phyloP scores from a whole-genome alignment of 1,140 invertebrate species.

The Phortica variegata region DNA sequence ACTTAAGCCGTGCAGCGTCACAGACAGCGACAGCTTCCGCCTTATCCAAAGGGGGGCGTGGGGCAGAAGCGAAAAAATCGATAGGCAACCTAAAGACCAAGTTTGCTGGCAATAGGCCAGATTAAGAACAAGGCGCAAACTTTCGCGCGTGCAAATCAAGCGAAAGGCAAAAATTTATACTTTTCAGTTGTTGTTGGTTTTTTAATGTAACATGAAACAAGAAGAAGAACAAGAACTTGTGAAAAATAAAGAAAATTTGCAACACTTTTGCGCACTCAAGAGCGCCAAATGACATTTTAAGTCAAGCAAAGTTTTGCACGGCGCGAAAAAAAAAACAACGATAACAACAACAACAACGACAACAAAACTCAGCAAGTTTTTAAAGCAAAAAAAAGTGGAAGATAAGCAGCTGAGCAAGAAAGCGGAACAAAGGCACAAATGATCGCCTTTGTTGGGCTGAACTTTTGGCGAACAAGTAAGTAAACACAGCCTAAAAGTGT shows the following conservation, averaged over 20 bases:
- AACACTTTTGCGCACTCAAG: not conserved
- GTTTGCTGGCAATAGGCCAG: constrained; percentile 39
- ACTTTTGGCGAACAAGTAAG: no score
- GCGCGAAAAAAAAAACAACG: constrained; percentile 9
- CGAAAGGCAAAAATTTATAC: constrained; percentile 13
- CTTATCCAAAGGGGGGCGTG: no score
- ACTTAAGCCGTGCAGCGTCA: constrained; percentile 29
- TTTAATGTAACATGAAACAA: not conserved
- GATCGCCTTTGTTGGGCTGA: no score
- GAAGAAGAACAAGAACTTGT: not conserved
- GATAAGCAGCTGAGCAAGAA: no score
- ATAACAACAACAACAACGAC: not conserved
- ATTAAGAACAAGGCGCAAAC: not conserved
- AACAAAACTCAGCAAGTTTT: not conserved
- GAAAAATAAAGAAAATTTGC: constrained; percentile 21
- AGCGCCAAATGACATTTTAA: not conserved
- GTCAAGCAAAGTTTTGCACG: not conserved
- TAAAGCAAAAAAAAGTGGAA: no score
- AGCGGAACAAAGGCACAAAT: no score
- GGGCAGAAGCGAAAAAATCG: no score
- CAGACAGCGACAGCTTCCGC: not conserved
- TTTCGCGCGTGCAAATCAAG: not conserved
- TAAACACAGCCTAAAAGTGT: no score
- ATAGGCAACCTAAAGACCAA: constrained; percentile 43
- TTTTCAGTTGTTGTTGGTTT: constrained; percentile 5